A percentile compares a stretch with the other conserved stretches of the same genome.
Conservation (phyloP, 2,797 vertebrate genomes). For the Luscinia luscinia region DNA sequence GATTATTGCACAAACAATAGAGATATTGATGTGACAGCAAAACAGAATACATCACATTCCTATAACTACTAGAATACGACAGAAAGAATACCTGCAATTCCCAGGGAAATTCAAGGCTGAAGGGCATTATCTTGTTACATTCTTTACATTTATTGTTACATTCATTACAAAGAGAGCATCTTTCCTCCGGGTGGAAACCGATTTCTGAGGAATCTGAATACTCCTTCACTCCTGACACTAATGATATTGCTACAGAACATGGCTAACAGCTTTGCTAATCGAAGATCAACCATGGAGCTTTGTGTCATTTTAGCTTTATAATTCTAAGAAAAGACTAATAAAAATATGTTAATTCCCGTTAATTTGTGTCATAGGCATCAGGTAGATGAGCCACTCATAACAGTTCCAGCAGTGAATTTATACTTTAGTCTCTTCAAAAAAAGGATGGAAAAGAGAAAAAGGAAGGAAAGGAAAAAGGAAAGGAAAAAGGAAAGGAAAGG, state of each 20-base stretch:
- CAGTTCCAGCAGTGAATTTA: background rate
- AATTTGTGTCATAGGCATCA: background rate
- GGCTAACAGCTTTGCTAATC: background rate
- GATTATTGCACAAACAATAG: background rate
- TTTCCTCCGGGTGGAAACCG: background rate
- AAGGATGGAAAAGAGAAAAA: background rate
- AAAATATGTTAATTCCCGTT: background rate
- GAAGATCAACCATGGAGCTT: background rate
- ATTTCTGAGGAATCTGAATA: background rate
- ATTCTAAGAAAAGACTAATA: background rate
- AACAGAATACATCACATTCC: background rate
- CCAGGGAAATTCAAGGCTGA: background rate
- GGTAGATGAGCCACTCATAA: background rate
- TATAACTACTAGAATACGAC: background rate
- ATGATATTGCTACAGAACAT: background rate
- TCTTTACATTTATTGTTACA: no score
- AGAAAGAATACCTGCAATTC: background rate
- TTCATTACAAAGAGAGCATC: background rate
- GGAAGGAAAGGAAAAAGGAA: no score
- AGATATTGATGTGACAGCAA: background rate
- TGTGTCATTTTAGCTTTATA: background rate
- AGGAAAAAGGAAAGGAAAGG: no score
- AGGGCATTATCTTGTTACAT: background rate
- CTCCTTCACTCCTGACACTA: background rate
- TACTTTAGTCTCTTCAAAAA: fast-evolving